Base-by-base conservation (phyloP, 2,888 invertebrate species). In the Aethes cnicana region DNA sequence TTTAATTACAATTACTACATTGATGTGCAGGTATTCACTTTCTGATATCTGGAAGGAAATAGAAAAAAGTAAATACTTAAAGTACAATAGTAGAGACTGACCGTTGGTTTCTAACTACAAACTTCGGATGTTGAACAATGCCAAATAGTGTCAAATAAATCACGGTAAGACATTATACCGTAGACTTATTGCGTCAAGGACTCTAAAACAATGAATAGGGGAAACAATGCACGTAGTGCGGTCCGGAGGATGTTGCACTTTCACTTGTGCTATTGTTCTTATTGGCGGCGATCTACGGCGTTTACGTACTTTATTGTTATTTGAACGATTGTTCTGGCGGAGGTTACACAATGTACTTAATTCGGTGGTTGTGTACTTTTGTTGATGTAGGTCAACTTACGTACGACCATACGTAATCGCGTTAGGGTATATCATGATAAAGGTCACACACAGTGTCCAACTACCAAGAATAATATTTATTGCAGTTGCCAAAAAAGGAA, bases 181-280 rank as follows among this genome's bases (percentile, higher is more conserved):
- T 57, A 61, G 58, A 73, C 70, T 71, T 73, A 71, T 77, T 74
- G 75, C 79, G 74, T 73, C 81, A 88, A 87, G 84, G 84, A 78
- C 82, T 77, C 75, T 68, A 77, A 81, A 81, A 87, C 87, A 87
- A 87, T 87, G 78, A 70, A 71, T 72, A 74, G 63, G 66, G 63
- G 64, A 71, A 81, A 89, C 89, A 89, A 89, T 88, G 67, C 79
- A 48, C 73, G 68, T 68, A 67, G 64, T 63, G 66, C 77, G 81
- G 78, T 77, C 77, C 77, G 79, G 73, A 83, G 76, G 72, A 76
- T 76, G 76, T 63, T 77, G 75, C 76, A 88, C 88, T 89, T 89
- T 89, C 88, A 80, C 89, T 84, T 63, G 67, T 63, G 62, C 77
- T 69, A 85, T 87, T 87, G 85, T 86, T 79, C 71, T 67, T 75